These are phyloP conservation scores for Hydropsyche tenuis DNA, from an alignment of 1,140 invertebrate species.

Conservation along the genomic window DNA sequence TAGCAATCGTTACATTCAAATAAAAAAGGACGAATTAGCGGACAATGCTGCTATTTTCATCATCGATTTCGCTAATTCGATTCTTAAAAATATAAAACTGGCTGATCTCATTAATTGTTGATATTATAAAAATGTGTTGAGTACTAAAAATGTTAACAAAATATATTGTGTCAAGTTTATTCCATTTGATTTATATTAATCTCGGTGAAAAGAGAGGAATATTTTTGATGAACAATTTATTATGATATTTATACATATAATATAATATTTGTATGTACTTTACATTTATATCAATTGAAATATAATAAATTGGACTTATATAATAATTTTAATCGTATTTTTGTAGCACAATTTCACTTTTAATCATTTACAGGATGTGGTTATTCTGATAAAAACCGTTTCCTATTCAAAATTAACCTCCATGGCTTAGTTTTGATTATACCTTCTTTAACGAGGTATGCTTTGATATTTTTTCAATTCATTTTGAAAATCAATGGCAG, in stretches of 20 bases:
- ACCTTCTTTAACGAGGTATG: too few species aligned
- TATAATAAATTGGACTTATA: too few species aligned
- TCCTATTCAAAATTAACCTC: too few species aligned
- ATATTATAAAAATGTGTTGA: background rate
- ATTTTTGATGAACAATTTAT: too few species aligned
- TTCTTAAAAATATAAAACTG: conserved; percentile 37
- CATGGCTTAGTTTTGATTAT: too few species aligned
- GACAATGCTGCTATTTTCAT: conserved; percentile 27
- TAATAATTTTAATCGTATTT: background rate
- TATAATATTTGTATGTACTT: too few species aligned
- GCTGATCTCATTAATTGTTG: conserved; percentile 40
- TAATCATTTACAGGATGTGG: conserved; percentile 29
- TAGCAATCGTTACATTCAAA: conserved; percentile 37
- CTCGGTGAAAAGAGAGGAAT: too few species aligned
- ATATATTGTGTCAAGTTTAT: conserved; percentile 21
- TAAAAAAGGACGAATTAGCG: conserved; percentile 40
- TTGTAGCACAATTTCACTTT: background rate
- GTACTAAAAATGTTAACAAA: conserved; percentile 7
- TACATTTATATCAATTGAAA: too few species aligned
- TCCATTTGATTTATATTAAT: background rate
- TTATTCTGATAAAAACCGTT: conserved; percentile 15
- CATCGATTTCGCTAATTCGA: conserved; percentile 38
- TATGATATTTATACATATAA: too few species aligned
- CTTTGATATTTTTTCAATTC: too few species aligned
- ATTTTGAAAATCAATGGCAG: background rate